A percentile compares a stretch with the other conserved stretches of the same genome.
phyloP scores from a whole-genome alignment of 2,113 vertebrate genomes.

The Parotia lawesii region DNA sequence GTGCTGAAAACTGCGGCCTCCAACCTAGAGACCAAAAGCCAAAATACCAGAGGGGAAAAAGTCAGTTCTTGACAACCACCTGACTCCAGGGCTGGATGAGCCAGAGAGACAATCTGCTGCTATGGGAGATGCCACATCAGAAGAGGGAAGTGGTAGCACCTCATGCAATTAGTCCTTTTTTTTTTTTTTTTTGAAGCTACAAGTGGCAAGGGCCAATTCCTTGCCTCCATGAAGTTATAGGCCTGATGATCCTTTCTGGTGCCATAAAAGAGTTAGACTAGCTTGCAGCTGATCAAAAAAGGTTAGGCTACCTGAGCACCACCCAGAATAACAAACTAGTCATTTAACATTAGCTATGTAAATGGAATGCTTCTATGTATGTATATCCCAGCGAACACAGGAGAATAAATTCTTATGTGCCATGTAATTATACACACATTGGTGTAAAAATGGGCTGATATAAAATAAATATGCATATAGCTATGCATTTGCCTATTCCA shows the following conservation, averaged over 20 bases:
- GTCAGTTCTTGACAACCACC: conserved; percentile 30
- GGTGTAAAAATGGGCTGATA: background rate
- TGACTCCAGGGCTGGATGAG: conserved; percentile 27
- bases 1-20: conserved; percentile 42
- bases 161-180: background rate
- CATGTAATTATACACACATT: background rate
- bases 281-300: background rate
- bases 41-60: conserved; percentile 52
- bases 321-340: background rate
- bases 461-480: conserved; percentile 7
- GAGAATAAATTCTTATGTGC: background rate
- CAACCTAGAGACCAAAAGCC: conserved; percentile 33
- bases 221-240: background rate
- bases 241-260: background rate
- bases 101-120: conserved; percentile 53
- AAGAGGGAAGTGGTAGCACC: background rate
- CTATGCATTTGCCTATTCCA: background rate
- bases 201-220: background rate
- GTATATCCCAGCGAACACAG: background rate
- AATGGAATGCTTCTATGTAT: background rate
- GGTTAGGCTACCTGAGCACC: background rate
- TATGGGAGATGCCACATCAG: conserved; percentile 21
- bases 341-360: background rate
- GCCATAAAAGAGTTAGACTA: background rate
- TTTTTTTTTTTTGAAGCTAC: background rate